Conservation (phyloP, 2,113 vertebrate genomes). For the Lophura nycthemera region DNA sequence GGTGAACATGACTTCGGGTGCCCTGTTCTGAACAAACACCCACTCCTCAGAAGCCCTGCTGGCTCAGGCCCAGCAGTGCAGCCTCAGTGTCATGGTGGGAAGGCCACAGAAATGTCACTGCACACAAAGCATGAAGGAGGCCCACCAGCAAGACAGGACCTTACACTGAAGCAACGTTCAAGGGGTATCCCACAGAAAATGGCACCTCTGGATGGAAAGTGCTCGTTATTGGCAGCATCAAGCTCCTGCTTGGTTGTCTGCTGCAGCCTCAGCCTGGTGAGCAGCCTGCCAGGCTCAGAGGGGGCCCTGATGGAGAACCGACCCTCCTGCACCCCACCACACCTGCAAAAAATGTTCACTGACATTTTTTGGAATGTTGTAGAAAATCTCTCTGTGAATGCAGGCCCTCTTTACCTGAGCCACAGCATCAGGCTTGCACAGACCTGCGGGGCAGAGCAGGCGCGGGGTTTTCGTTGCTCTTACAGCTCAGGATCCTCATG, state of each 20-base stretch:
- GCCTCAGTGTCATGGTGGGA: fast-evolving
- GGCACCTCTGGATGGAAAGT: not conserved
- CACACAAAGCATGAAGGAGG: fast-evolving
- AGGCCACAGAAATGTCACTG: fast-evolving
- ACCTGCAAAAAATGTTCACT: not conserved
- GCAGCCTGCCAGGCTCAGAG: not conserved
- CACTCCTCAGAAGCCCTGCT: not conserved
- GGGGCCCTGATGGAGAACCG: not conserved
- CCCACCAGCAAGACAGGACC: not conserved
- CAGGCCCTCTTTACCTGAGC: not conserved
- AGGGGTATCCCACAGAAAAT: not conserved
- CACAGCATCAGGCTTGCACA: fast-evolving
- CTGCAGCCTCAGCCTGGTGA: not conserved
- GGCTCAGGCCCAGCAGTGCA: not conserved
- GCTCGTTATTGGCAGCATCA: fast-evolving
- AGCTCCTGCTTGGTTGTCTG: fast-evolving
- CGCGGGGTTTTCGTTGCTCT: fast-evolving
- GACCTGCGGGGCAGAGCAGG: fast-evolving
- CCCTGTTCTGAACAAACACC: not conserved
- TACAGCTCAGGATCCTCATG: not conserved
- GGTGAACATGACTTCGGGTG: not conserved
- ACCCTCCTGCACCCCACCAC: not conserved
- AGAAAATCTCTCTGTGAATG: fast-evolving
- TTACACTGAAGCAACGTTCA: fast-evolving
- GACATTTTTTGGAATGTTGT: not conserved